These are phyloP conservation scores for Brachyptera putata DNA, from an alignment of 2,888 invertebrate genomes.

Conservation along the genomic window DNA sequence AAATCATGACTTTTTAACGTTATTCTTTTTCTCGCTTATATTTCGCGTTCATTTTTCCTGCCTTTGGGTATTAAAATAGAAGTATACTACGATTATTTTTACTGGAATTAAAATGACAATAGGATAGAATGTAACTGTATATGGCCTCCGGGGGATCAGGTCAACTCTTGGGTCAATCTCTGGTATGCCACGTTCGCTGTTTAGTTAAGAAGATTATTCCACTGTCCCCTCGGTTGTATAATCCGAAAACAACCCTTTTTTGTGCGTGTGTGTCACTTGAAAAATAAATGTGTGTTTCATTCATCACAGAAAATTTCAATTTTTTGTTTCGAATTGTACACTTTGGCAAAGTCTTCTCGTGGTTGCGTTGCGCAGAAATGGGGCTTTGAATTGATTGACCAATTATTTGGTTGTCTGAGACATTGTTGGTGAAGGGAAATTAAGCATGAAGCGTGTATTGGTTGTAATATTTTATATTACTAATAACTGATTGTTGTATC, in stretches of 20 bases:
- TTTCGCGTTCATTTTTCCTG: background rate
- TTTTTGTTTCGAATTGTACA: too few species aligned
- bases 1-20: slow-evolving; percentile 7
- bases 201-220: slow-evolving; percentile 7
- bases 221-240: background rate
- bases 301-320: too few species aligned
- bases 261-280: too few species aligned
- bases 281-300: too few species aligned
- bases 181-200: background rate
- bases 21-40: slow-evolving; percentile 1
- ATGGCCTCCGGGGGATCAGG: background rate
- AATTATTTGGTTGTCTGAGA: too few species aligned
- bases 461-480: too few species aligned
- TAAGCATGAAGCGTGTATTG: too few species aligned
- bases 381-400: too few species aligned
- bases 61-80: slow-evolving; percentile 1
- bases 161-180: background rate
- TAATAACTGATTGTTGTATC: too few species aligned
- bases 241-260: background rate
- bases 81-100: slow-evolving; percentile 12
- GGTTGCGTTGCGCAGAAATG: too few species aligned
- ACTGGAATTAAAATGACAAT: slow-evolving; percentile 16
- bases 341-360: too few species aligned
- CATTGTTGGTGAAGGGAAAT: too few species aligned
- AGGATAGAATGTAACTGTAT: slow-evolving; percentile 2